Base-by-base conservation (phyloP, 2,797 vertebrate species). In the Mycteria americana region DNA sequence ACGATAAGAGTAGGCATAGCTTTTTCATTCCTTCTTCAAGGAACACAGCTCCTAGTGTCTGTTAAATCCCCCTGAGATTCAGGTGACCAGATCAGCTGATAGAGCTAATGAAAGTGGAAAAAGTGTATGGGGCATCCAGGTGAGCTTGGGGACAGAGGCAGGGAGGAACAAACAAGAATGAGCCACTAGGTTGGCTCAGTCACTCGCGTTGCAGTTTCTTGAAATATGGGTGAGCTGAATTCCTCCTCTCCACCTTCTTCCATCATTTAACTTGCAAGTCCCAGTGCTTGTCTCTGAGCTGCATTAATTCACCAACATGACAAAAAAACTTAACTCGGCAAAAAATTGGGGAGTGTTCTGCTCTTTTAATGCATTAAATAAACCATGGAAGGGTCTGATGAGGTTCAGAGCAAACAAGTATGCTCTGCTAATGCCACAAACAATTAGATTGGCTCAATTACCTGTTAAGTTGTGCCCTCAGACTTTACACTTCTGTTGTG, bases 41-140 rank as follows among this genome's bases (percentile, higher is more conserved):
- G 39, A 59, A 5, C 51, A 13, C 28, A 28, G 24, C 68, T 85
- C 37, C 31, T 18, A 25, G 15, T 30, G n/a, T 14, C 56, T 89
- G 28, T 65, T 31, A 72, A 63, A 56, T 13, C 60, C 39, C 31
- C 41, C 48, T 68, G 63, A 65, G 39, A 6, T 60, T 27, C 14
- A 41, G 43, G 7, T 57, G 33, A 30, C 31, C 21, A 46, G 43
- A 39, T 56, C 41, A 57, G 28, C 37, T 68, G 31, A 14, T 6
- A 46, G 39, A 83, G 24, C 30, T 85, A 3, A n/a, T 43, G 56
- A 16, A 65, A 75, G 56, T 21, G 7, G 45, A 6, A 69, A 12
- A 39, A n/a, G 2, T 25, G 3, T 35, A 0, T 7, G n/a, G n/a
- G 21, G 45, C 1, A 2, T 62, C 28, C 33, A 16, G 33, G 25